Percentiles rank a stretch among this genome's conserved stretches.
Evolutionary conservation across 2,113 vertebrate genomes (phyloP).

Genomic region (Cyprinodon brontotheroides): DNA sequence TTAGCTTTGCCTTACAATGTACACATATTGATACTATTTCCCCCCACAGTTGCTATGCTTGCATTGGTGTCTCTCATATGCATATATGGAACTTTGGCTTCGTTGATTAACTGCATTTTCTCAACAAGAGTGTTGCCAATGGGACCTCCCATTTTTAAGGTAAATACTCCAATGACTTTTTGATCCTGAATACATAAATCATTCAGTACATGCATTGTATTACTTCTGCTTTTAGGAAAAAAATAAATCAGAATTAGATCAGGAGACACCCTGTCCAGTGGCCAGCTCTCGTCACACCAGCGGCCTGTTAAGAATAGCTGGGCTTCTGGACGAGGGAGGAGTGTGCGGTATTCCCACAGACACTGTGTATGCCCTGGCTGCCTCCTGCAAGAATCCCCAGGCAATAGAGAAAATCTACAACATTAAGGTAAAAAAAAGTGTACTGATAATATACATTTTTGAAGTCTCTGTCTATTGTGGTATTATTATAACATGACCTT

Average conservation of each 20-base stretch:
- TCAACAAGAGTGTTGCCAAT: constrained; percentile 79
- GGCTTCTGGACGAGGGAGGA: constrained; percentile 76
- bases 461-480: background rate
- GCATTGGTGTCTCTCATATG: constrained; percentile 80
- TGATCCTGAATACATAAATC: background rate
- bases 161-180: constrained; percentile 45
- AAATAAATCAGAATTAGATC: constrained; percentile 41
- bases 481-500: background rate
- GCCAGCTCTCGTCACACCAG: constrained; percentile 82
- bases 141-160: constrained; percentile 82
- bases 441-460: background rate
- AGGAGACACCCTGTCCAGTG: constrained; percentile 72
- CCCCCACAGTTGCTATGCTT: constrained; percentile 79
- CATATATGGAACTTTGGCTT: constrained; percentile 83
- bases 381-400: constrained; percentile 87
- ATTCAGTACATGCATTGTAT: background rate
- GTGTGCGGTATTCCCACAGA: constrained; percentile 90
- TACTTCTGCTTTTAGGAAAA: constrained; percentile 43
- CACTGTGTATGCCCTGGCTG: constrained; percentile 89
- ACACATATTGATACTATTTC: background rate
- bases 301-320: constrained; percentile 80
- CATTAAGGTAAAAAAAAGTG: constrained; percentile 82
- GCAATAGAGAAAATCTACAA: constrained; percentile 89
- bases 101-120: constrained; percentile 82
- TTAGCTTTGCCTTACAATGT: background rate